These are phyloP conservation scores for Noctua janthe DNA, from an alignment of 2,888 invertebrate species.

Conservation along the genomic window DNA sequence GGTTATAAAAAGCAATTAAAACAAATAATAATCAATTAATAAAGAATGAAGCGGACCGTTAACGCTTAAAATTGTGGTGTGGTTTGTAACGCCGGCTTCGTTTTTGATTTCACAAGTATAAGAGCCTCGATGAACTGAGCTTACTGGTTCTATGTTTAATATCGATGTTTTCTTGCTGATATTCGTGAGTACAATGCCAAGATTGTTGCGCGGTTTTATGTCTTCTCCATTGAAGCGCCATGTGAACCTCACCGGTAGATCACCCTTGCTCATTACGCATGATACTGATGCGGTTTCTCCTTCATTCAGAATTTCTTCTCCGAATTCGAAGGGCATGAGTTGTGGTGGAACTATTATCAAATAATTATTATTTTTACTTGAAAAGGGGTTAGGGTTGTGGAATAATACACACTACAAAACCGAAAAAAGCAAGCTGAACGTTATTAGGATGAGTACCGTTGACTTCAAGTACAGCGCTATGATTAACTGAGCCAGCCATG, in stretches of 20 bases:
- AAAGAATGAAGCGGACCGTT: slow-evolving; percentile 88
- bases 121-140: slow-evolving; percentile 91
- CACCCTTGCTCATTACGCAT: slow-evolving; percentile 95
- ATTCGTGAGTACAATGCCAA: slow-evolving; percentile 91
- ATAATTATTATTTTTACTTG: slow-evolving; percentile 54
- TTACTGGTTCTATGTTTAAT: slow-evolving; percentile 92
- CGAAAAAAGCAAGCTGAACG: slow-evolving; percentile 75
- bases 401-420: slow-evolving; percentile 66
- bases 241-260: slow-evolving; percentile 94
- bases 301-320: slow-evolving; percentile 93
- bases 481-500: slow-evolving; percentile 92
- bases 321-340: slow-evolving; percentile 94
- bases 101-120: slow-evolving; percentile 92
- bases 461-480: slow-evolving; percentile 93
- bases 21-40: slow-evolving; percentile 64
- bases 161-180: slow-evolving; percentile 92
- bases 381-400: slow-evolving; percentile 65
- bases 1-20: slow-evolving; percentile 75
- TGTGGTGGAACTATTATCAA: slow-evolving; percentile 92
- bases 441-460: slow-evolving; percentile 91
- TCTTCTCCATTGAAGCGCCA: slow-evolving; percentile 92
- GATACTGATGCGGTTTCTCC: slow-evolving; percentile 93
- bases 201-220: slow-evolving; percentile 86
- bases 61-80: slow-evolving; percentile 91
- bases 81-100: slow-evolving; percentile 90